Base-by-base conservation (phyloP, 2,888 invertebrate species). In the Leptinotarsa haldemani region DNA sequence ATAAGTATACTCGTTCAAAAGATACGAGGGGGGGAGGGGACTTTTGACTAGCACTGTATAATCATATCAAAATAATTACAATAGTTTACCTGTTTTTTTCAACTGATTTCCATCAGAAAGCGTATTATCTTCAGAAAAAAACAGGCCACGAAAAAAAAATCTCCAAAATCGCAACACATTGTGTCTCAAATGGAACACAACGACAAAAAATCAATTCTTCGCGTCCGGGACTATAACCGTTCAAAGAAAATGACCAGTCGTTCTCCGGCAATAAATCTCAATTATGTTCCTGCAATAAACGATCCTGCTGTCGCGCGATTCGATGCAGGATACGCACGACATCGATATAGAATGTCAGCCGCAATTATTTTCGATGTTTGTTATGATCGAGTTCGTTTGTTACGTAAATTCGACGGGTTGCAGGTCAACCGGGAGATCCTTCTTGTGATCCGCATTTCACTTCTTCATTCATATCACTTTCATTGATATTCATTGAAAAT, bases 301-400 rank as follows among this genome's bases (percentile, higher is more conserved):
- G 69, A 64, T 71, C 63, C 68, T 65, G 47, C 70, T 71, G 69
- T 69, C 69, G 69, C 70, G 70, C 65, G 61, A 74, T 77, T 74
- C 56, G 53, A 70, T 67, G 70, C 74, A 73, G 77, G 70, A 73
- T 77, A 70, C 73, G 67, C 77, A 80, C 78, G 75, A 78, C 77
- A 78, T 79, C 80, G 77, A 80, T 79, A 77, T 75, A 79, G 79
- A 78, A 80, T 78, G 80, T 80, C 80, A 79, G 75, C 70, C 71
- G 79, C 79, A 80, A 80, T 80, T 80, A 80, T 77, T 76, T 63
- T 74, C 53, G 73, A 74, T 70, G 69, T 76, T 77, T 70, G 74
- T 77, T 77, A 70, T 74, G 70, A 74, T 76, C 72, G 72, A 65
- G 68, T 40, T 64, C 70, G 56, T 68, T 70, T 65, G 75, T 76